phyloP scores from a whole-genome alignment of 1,140 invertebrate species.

The Listronotus bonariensis region DNA sequence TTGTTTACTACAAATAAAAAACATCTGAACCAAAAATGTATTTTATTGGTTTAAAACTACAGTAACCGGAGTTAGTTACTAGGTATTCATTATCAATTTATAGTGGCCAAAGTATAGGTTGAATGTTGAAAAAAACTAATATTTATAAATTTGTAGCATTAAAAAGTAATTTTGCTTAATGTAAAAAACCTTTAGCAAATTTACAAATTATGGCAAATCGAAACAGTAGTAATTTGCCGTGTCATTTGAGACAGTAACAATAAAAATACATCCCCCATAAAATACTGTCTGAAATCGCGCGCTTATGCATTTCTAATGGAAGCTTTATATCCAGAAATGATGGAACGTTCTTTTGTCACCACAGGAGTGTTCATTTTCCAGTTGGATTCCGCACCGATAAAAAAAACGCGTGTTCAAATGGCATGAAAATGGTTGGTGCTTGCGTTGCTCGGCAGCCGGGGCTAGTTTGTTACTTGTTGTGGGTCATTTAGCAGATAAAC shows the following conservation, averaged over 20 bases:
- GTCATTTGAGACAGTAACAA: slow-evolving; percentile 43
- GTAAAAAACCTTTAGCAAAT: too few relatives aligned
- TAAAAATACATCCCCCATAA: background rate
- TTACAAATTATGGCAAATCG: too few relatives aligned
- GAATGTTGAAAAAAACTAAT: too few relatives aligned
- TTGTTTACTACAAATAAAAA: too few relatives aligned
- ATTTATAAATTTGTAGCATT: too few relatives aligned
- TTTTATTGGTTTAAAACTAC: too few relatives aligned
- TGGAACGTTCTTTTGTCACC: slow-evolving; percentile 56
- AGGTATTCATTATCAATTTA: too few relatives aligned
- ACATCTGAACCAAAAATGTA: too few relatives aligned
- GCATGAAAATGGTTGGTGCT: slow-evolving; percentile 36
- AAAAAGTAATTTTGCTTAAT: too few relatives aligned
- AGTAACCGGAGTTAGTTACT: too few relatives aligned
- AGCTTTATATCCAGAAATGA: slow-evolving; percentile 52
- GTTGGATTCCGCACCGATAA: slow-evolving; percentile 49
- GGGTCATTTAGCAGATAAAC: slow-evolving; percentile 56
- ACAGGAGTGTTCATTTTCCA: slow-evolving; percentile 56
- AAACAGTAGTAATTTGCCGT: slow-evolving; percentile 43
- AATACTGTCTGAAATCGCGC: slow-evolving; percentile 14
- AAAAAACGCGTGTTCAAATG: slow-evolving; percentile 47
- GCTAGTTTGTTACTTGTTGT: slow-evolving; percentile 54
- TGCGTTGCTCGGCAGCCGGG: slow-evolving; percentile 25
- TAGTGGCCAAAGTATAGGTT: too few relatives aligned
- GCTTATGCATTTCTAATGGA: slow-evolving; percentile 51